Evolutionary conservation across 2,113 vertebrate species (phyloP), one percentile per base, ranked within the genome.

Genomic region (Halcyon malimbica): DNA sequence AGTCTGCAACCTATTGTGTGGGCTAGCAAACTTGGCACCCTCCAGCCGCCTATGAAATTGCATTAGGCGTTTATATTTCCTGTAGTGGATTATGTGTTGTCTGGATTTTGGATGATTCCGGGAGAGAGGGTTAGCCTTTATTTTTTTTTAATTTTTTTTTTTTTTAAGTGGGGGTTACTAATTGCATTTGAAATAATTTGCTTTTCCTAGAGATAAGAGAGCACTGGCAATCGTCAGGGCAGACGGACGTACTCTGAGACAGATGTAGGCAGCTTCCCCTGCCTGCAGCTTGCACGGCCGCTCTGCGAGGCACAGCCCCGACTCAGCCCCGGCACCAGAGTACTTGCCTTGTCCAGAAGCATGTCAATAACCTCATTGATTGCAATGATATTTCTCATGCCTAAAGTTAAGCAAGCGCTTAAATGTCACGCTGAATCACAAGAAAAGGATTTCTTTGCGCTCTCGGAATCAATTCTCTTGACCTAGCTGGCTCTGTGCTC

Each of bases 41-140:
- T 87, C 51, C 69, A 81, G 87, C 63, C 1, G 35, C 83, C 89
- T 92, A 79, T 91, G 87, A 96, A 94, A 97, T 87, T 91, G 87
- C 91, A 87, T 96, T 89, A 97, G 92, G 63, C 37, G 1, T 94
- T 96, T 67, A 15, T 83, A 50, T 92, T 96, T 97, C 96, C 96
- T 96, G 92, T 54, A 83, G 94, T 25, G 62, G 69, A 94, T 94
- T 79, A 68, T 84, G 89, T 53, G 89, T 41, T 71, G 86, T 91
- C 94, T 95, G 91, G 87, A 57, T 81, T 95, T 94, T 1, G 13
- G 71, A 35, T 21, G 76, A 77, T 76, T 94, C 59, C 0, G 0
- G 54, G 62, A 2, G 9, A 84, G 69, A 67, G 62, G 20, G 62
- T 80, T 74, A 70, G 67, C 33, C 6, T 62, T 50, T 62, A 18